These are phyloP conservation scores for Thysanoteuthis rhombus DNA, from an alignment of 2,888 invertebrate species.

Conservation along the genomic window DNA sequence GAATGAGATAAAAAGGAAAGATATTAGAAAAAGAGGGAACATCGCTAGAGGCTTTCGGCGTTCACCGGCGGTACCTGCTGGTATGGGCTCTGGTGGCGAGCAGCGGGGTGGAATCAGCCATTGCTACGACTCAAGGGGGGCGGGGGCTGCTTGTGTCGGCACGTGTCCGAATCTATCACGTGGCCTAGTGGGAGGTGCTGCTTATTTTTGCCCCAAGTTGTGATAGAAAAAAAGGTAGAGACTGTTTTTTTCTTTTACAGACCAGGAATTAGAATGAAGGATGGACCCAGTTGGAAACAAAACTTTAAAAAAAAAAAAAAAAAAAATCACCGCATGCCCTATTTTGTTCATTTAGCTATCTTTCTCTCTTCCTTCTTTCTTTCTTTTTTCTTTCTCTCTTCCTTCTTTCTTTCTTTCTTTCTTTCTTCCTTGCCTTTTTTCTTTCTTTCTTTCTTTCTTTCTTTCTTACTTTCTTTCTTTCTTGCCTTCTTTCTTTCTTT, in stretches of 20 bases:
- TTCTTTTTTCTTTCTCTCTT: too few relatives aligned
- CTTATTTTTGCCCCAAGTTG: neutral
- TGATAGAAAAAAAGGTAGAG: neutral
- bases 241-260: neutral
- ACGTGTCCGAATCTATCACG: neutral
- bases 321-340: too few relatives aligned
- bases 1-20: neutral
- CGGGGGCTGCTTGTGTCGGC: neutral
- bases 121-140: neutral
- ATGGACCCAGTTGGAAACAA: too few relatives aligned
- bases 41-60: neutral
- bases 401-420: too few relatives aligned
- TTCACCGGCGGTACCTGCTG: neutral
- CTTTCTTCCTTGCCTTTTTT: too few relatives aligned
- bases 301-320: too few relatives aligned
- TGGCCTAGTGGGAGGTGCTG: neutral
- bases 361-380: too few relatives aligned
- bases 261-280: too few relatives aligned
- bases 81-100: neutral
- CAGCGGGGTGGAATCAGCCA: neutral
- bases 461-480: too few relatives aligned
- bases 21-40: neutral
- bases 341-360: too few relatives aligned
- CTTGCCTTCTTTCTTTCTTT: too few relatives aligned
- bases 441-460: too few relatives aligned